These are phyloP conservation scores for Rutpela maculata DNA, from an alignment of 2,888 invertebrate genomes.

Conservation along the genomic window DNA sequence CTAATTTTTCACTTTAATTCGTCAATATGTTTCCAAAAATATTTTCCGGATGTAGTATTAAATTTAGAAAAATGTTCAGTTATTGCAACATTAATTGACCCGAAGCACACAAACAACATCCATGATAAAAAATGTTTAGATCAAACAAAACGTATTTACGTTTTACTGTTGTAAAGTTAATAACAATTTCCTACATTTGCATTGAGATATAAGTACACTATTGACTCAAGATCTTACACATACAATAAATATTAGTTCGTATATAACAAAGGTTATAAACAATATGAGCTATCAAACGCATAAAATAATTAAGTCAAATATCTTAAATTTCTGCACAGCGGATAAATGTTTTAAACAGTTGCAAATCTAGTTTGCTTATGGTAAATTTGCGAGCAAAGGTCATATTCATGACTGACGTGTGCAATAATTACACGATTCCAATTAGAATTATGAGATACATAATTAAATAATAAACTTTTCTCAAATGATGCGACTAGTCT, in stretches of 20 bases:
- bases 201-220: background rate
- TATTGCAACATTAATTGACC: background rate
- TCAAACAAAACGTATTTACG: background rate
- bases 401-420: background rate
- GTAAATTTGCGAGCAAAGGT: slow-evolving; percentile 16
- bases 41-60: too few species aligned
- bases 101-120: background rate
- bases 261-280: slow-evolving; percentile 4
- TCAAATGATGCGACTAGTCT: background rate
- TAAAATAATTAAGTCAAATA: slow-evolving; percentile 16
- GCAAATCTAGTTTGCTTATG: background rate
- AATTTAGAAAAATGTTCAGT: background rate
- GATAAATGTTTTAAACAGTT: slow-evolving; percentile 11
- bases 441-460: background rate
- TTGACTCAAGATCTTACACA: slow-evolving; percentile 4
- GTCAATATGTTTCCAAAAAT: too few species aligned
- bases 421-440: background rate
- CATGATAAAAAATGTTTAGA: background rate
- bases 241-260: slow-evolving; percentile 12
- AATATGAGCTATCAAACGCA: background rate
- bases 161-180: background rate
- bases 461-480: background rate
- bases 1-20: too few species aligned
- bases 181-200: slow-evolving; percentile 3
- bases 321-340: background rate